These are phyloP conservation scores for Cossypha caffra DNA, from an alignment of 2,797 vertebrate species.

Conservation along the genomic window DNA sequence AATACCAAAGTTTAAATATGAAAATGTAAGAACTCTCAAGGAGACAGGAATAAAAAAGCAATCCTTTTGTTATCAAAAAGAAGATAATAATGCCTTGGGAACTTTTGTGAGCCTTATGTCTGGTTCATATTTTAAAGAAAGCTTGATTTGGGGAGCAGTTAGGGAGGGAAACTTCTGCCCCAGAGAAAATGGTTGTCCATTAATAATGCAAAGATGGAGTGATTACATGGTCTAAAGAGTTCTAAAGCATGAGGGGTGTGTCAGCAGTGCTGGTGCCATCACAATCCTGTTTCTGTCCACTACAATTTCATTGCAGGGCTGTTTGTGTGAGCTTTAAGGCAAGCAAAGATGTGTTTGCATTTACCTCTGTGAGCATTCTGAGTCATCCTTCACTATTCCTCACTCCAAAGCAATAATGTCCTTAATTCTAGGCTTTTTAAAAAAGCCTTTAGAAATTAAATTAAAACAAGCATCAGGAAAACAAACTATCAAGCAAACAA, in stretches of 20 bases:
- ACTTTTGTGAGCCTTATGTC: not conserved
- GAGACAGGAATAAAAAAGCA: not conserved
- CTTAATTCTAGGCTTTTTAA: not conserved
- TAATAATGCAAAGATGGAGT: not conserved
- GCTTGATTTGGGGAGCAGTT: not conserved
- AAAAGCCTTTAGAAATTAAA: not conserved
- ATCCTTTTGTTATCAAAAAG: not conserved
- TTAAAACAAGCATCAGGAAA: not conserved
- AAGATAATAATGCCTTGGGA: not conserved
- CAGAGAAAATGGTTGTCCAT: not conserved
- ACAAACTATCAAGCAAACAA: not conserved
- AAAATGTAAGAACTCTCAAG: not conserved
- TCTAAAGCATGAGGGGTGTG: not conserved
- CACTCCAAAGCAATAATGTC: not conserved
- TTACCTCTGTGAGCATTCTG: not conserved
- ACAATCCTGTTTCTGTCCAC: not conserved
- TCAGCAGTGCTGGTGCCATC: not conserved
- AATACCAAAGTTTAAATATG: not conserved
- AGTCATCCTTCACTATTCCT: not conserved
- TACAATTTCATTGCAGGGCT: not conserved
- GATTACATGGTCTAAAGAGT: not conserved
- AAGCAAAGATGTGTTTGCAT: not conserved
- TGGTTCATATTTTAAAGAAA: not conserved
- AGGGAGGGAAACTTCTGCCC: not conserved
- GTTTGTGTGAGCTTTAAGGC: not conserved